phyloP scores from a whole-genome alignment of 2,888 invertebrate genomes.

The Agrilus cyanescens region DNA sequence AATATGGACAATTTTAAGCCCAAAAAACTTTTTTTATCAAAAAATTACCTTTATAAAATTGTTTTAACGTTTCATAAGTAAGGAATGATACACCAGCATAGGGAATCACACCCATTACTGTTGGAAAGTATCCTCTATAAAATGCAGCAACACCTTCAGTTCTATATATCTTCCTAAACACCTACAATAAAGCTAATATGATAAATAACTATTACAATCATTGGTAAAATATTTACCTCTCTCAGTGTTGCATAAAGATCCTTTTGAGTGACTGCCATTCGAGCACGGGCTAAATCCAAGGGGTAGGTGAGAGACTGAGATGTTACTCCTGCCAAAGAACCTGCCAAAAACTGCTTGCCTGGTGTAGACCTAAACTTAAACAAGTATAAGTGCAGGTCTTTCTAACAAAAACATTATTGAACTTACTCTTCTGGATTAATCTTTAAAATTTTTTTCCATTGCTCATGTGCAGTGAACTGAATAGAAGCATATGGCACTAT shows the following conservation, averaged over 20 bases:
- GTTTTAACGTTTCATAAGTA: slow-evolving; percentile 91
- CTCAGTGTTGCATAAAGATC: slow-evolving; percentile 52
- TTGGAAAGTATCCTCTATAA: slow-evolving; percentile 81
- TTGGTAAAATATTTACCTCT: slow-evolving; percentile 34
- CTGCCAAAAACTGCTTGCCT: slow-evolving; percentile 65
- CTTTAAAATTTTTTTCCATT: slow-evolving; percentile 75
- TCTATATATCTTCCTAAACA: slow-evolving; percentile 49
- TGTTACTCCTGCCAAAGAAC: slow-evolving; percentile 90
- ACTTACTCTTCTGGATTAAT: slow-evolving; percentile 52
- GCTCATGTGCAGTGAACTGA: slow-evolving; percentile 96
- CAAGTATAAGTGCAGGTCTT: not conserved
- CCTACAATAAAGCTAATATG: slow-evolving; percentile 19
- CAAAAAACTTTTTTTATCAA: not conserved
- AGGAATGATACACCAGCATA: slow-evolving; percentile 97
- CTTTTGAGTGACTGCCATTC: slow-evolving; percentile 90
- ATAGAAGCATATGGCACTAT: slow-evolving; percentile 96
- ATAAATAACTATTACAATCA: not conserved
- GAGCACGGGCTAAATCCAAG: slow-evolving; percentile 87
- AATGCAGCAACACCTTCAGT: slow-evolving; percentile 68
- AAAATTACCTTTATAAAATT: slow-evolving; percentile 54
- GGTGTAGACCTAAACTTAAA: slow-evolving; percentile 27
- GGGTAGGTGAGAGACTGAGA: slow-evolving; percentile 94
- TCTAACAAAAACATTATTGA: slow-evolving; percentile 2
- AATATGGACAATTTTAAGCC: slow-evolving; percentile 6
- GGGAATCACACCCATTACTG: slow-evolving; percentile 86